Evolutionary conservation across 2,113 vertebrate species (phyloP).

Genomic region (Odocoileus hemionus): DNA sequence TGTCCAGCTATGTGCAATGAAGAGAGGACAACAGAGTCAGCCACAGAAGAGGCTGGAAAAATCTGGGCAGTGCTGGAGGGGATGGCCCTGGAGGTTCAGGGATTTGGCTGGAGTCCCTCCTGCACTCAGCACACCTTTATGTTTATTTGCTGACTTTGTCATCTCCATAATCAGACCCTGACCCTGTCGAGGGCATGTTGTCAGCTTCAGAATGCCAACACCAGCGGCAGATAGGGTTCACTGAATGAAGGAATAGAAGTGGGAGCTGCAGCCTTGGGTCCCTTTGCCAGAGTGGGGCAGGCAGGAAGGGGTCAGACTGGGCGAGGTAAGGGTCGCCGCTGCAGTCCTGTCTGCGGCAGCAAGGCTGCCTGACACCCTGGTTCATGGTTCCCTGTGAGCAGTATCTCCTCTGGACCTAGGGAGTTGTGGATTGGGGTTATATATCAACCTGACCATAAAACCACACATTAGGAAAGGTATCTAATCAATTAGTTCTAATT

Average conservation of each 20-base stretch:
- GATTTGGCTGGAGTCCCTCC: background rate
- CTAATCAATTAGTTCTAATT: slow-evolving; percentile 62
- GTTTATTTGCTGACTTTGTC: background rate
- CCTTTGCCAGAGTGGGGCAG: background rate
- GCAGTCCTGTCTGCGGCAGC: background rate
- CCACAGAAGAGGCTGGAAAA: background rate
- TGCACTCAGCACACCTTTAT: background rate
- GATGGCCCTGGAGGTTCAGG: background rate
- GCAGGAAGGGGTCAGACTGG: fast-evolving
- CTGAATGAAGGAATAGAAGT: too few relatives aligned
- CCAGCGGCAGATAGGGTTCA: too few relatives aligned
- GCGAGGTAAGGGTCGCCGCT: fast-evolving
- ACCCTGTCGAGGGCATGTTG: fast-evolving
- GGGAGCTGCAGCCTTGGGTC: background rate
- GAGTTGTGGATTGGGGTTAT: background rate
- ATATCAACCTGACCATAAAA: slow-evolving; percentile 57
- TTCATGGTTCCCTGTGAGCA: background rate
- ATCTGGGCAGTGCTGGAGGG: too few relatives aligned
- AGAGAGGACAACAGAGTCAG: background rate
- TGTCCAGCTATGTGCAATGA: background rate
- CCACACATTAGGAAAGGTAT: slow-evolving; percentile 31
- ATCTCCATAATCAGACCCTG: background rate
- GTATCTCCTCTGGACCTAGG: background rate
- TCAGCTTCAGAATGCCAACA: background rate
- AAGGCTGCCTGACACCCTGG: fast-evolving